phyloP scores from a whole-genome alignment of 2,888 invertebrate species.

The Cerceris ruficornis region DNA sequence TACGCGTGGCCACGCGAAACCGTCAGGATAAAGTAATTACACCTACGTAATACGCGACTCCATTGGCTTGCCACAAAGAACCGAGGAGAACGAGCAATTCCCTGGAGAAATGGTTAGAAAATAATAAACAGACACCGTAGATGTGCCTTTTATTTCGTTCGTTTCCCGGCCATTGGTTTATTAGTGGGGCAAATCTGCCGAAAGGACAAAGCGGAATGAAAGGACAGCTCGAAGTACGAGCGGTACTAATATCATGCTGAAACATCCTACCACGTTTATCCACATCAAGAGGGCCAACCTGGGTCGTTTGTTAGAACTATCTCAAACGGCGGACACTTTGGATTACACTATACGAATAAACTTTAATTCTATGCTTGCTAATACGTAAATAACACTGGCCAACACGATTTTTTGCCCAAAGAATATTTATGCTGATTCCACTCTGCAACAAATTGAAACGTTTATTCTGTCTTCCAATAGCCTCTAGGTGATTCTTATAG shows the following conservation, averaged over 20 bases:
- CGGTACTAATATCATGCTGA: slow-evolving; percentile 16
- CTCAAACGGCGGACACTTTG: slow-evolving; percentile 17
- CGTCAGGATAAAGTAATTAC: slow-evolving; percentile 33
- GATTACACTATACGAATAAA: slow-evolving; percentile 13
- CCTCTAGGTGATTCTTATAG: no score
- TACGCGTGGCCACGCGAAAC: background rate
- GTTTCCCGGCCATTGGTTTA: slow-evolving; percentile 14
- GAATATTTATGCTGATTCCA: background rate
- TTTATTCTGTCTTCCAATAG: no score
- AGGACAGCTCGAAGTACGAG: slow-evolving; percentile 22
- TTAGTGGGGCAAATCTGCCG: slow-evolving; percentile 14
- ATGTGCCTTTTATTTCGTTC: background rate
- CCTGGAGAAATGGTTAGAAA: background rate
- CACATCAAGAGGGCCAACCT: slow-evolving; percentile 33
- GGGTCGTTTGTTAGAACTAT: slow-evolving; percentile 45
- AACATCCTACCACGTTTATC: slow-evolving; percentile 38
- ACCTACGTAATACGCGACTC: slow-evolving; percentile 3
- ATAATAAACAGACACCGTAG: slow-evolving; percentile 13
- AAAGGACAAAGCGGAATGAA: slow-evolving; percentile 9
- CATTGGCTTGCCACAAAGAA: background rate
- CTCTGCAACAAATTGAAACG: no score
- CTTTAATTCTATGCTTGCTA: slow-evolving; percentile 16
- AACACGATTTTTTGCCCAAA: background rate
- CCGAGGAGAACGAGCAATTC: background rate
- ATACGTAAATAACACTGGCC: slow-evolving; percentile 1